These are phyloP conservation scores for Etheostoma spectabile DNA, from an alignment of 2,113 vertebrate species.

Conservation along the genomic window DNA sequence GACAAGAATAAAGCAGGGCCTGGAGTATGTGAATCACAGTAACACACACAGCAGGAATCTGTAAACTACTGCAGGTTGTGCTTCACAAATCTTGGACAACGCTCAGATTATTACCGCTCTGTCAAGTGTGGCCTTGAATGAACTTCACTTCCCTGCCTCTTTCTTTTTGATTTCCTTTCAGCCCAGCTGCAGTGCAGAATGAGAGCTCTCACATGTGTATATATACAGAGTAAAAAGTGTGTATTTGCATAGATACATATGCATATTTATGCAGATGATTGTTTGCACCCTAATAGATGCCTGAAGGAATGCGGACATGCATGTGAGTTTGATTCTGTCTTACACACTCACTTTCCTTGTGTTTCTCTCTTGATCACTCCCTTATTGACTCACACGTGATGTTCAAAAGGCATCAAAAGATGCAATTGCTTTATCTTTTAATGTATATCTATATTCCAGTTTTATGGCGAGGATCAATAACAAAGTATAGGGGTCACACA, in stretches of 20 bases:
- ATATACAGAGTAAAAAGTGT: slow-evolving; percentile 7
- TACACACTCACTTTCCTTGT: not conserved
- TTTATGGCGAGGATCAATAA: not conserved
- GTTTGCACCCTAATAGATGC: not conserved
- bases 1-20: slow-evolving; percentile 2
- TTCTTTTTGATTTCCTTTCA: slow-evolving; percentile 14
- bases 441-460: not conserved
- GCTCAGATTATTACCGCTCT: slow-evolving; percentile 33
- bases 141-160: slow-evolving; percentile 27
- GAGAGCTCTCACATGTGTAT: slow-evolving; percentile 20
- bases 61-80: slow-evolving; percentile 46
- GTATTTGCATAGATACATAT: slow-evolving; percentile 39
- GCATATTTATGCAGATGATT: slow-evolving; percentile 3
- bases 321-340: slow-evolving; percentile 14
- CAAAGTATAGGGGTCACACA: slow-evolving; percentile 16
- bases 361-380: slow-evolving; percentile 3
- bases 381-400: slow-evolving; percentile 2
- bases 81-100: slow-evolving; percentile 52
- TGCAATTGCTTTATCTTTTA: not conserved
- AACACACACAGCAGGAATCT: slow-evolving; percentile 53
- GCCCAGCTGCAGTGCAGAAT: not conserved
- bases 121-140: slow-evolving; percentile 35
- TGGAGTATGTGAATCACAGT: slow-evolving; percentile 50
- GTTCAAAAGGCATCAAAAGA: not conserved
- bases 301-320: slow-evolving; percentile 12